phyloP scores from a whole-genome alignment of 1,140 invertebrate genomes.

The Pygmarrhopalites habei region DNA sequence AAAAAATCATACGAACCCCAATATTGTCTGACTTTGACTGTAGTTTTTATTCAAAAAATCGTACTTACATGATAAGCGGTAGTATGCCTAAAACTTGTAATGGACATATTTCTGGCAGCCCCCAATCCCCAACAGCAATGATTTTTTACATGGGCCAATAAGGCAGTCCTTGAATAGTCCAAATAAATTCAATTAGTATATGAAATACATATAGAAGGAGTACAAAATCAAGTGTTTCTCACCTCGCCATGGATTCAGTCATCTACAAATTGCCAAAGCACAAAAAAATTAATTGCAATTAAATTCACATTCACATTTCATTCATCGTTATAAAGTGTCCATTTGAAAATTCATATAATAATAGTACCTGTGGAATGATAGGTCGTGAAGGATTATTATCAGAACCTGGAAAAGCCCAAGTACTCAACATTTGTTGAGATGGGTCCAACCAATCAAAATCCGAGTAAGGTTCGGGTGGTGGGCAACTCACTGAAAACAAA shows the following conservation, averaged over 20 bases:
- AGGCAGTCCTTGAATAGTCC: conserved; percentile 47
- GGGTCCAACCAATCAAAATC: conserved; percentile 30
- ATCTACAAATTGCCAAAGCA: conserved; percentile 38
- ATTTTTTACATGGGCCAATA: conserved; percentile 46
- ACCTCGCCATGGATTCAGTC: conserved; percentile 50
- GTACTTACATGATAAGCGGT: conserved; percentile 51
- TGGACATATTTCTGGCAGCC: conserved; percentile 49
- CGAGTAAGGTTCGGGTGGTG: conserved; percentile 43
- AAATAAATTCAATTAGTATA: too few relatives aligned
- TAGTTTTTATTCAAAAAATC: background rate
- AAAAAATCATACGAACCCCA: too few relatives aligned
- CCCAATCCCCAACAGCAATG: conserved; percentile 53
- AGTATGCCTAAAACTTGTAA: conserved; percentile 48
- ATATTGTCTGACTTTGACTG: too few relatives aligned
- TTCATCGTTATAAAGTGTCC: conserved; percentile 41
- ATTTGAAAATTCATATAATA: conserved; percentile 11
- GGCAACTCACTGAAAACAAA: conserved; percentile 41
- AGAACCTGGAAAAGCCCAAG: conserved; percentile 39
- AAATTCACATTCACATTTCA: conserved; percentile 12
- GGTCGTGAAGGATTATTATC: conserved; percentile 37
- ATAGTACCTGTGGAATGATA: conserved; percentile 40
- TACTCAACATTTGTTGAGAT: conserved; percentile 23
- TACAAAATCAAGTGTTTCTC: too few relatives aligned
- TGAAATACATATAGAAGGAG: too few relatives aligned
- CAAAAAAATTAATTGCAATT: background rate